Evolutionary conservation across 2,113 vertebrate genomes (phyloP).

Genomic region (Scophthalmus maximus): DNA sequence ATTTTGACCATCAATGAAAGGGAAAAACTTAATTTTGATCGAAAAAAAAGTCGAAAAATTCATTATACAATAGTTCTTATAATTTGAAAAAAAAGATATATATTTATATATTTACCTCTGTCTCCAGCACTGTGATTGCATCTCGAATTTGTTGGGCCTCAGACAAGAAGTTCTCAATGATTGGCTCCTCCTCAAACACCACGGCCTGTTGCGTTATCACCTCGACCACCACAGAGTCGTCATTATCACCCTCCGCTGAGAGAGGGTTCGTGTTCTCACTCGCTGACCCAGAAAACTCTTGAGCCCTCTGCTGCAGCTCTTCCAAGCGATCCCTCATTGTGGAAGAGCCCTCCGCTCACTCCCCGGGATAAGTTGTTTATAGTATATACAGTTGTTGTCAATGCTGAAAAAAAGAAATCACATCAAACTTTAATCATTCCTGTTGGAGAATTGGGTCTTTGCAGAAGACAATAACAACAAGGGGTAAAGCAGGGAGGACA

Average conservation of each 20-base stretch:
- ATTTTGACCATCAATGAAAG: neutral
- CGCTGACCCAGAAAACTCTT: constrained; percentile 75
- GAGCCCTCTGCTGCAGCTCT: constrained; percentile 87
- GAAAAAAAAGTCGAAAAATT: no score
- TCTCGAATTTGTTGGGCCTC: constrained; percentile 89
- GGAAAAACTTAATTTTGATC: neutral
- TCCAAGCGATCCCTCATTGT: constrained; percentile 92
- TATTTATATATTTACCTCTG: constrained; percentile 86
- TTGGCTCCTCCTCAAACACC: constrained; percentile 90
- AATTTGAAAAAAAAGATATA: no score
- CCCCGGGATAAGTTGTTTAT: constrained; percentile 15
- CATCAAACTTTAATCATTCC: neutral
- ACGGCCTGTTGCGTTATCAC: constrained; percentile 85
- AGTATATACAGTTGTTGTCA: neutral
- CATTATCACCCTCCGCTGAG: constrained; percentile 70
- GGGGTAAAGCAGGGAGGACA: neutral
- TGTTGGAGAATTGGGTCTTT: neutral
- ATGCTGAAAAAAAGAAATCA: constrained; percentile 3
- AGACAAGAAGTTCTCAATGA: constrained; percentile 87
- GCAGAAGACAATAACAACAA: neutral
- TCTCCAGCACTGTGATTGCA: constrained; percentile 85
- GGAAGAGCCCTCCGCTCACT: no score
- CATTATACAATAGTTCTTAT: no score
- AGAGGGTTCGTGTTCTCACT: constrained; percentile 50
- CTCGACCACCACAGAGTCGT: constrained; percentile 62